Evolutionary conservation across 1,140 invertebrate species (phyloP).

Genomic region (Hormaphis cornu): DNA sequence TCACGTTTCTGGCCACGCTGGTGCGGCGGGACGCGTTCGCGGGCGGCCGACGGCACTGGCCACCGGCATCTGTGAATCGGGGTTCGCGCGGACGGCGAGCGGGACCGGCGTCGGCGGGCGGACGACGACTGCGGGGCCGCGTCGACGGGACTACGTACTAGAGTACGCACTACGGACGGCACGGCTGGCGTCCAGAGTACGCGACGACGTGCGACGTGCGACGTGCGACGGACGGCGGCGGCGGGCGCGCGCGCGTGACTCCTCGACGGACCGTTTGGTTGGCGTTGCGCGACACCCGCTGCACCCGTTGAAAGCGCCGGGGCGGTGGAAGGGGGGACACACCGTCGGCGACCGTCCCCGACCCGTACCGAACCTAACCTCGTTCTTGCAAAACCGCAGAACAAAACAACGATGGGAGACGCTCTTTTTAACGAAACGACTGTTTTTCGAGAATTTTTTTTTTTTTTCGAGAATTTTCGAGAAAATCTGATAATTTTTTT

Average conservation of each 20-base stretch:
- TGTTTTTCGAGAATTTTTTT: no score
- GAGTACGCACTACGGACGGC: background rate
- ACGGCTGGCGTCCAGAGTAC: background rate
- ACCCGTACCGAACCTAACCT: constrained; percentile 9
- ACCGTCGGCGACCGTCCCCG: background rate
- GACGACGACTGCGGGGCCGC: no score
- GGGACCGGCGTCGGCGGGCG: background rate
- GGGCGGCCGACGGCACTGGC: constrained; percentile 27
- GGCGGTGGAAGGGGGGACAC: background rate
- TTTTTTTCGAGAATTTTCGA: no score
- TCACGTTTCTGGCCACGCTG: constrained; percentile 30
- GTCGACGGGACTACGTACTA: background rate
- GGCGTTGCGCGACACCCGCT: constrained; percentile 15
- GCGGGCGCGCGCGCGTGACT: background rate
- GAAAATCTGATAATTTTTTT: no score
- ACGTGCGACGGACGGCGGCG: background rate
- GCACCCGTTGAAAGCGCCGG: background rate
- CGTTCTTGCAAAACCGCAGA: no score
- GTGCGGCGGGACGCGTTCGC: constrained; percentile 17
- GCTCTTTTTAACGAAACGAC: no score
- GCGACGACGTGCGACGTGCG: background rate
- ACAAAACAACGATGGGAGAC: no score
- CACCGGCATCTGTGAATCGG: constrained; percentile 5
- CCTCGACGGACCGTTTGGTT: background rate
- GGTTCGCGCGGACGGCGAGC: no score